Percentiles rank a stretch among this genome's conserved stretches.
Conservation (phyloP, 2,113 vertebrate species). For the Stigmatopora argus region DNA sequence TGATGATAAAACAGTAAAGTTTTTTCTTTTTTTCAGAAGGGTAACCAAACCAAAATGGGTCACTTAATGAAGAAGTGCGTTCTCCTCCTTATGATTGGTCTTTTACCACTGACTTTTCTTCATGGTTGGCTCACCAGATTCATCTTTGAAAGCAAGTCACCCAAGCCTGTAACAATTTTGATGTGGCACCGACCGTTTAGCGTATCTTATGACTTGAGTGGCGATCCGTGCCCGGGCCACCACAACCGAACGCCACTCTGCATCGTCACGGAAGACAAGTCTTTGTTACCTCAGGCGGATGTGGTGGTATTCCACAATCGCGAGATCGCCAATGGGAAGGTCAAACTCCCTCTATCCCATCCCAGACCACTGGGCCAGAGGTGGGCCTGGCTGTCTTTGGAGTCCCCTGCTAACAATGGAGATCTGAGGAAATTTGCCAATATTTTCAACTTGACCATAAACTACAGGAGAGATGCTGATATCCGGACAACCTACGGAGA, state of each 20-base stretch:
- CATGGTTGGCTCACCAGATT: background rate
- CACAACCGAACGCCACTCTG: constrained; percentile 66
- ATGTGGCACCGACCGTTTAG: constrained; percentile 85
- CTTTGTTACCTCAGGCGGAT: constrained; percentile 58
- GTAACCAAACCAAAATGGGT: background rate
- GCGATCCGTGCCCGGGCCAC: constrained; percentile 61
- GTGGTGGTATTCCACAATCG: constrained; percentile 83
- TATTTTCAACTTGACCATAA: constrained; percentile 87
- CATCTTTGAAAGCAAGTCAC: fast-evolving
- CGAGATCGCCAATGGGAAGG: constrained; percentile 44
- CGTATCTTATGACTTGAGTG: constrained; percentile 30
- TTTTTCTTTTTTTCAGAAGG: constrained; percentile 21
- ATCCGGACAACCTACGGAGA: constrained; percentile 81
- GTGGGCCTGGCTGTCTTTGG: constrained; percentile 90
- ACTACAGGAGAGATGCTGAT: constrained; percentile 82
- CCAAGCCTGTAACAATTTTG: constrained; percentile 65
- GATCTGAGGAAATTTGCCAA: constrained; percentile 50
- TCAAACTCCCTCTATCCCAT: constrained; percentile 62
- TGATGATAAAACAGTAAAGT: background rate
- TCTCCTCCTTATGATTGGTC: constrained; percentile 8
- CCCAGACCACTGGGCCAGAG: constrained; percentile 64
- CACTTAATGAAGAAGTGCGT: constrained; percentile 6
- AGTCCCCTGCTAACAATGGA: constrained; percentile 72
- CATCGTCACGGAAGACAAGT: constrained; percentile 62
- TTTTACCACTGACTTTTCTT: constrained; percentile 9